Percentiles rank a stretch among this genome's conserved stretches.
Conservation (phyloP, 1,140 invertebrate species). For the Drosophila yakuba region DNA sequence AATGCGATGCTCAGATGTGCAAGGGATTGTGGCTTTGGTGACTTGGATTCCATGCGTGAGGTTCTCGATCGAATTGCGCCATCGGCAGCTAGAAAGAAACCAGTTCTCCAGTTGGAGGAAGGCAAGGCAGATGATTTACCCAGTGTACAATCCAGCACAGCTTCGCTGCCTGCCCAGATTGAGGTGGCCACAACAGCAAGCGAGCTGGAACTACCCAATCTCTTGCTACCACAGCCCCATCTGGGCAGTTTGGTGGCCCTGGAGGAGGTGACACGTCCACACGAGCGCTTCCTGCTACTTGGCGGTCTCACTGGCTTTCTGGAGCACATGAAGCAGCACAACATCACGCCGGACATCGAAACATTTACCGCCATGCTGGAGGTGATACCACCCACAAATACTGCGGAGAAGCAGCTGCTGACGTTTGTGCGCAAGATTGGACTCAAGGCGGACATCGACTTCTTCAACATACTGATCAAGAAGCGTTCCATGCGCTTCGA, state of each 20-base stretch:
- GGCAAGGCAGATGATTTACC: slow-evolving; percentile 3
- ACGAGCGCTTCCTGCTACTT: slow-evolving; percentile 91
- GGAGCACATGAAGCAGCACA: slow-evolving; percentile 88
- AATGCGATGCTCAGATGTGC: slow-evolving; percentile 92
- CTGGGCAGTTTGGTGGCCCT: slow-evolving; percentile 87
- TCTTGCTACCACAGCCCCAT: slow-evolving; percentile 86
- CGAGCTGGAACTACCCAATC: slow-evolving; percentile 85
- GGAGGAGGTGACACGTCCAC: slow-evolving; percentile 86
- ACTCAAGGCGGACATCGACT: slow-evolving; percentile 90
- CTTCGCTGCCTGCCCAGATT: slow-evolving; percentile 18
- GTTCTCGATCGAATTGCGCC: slow-evolving; percentile 66
- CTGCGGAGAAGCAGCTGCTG: slow-evolving; percentile 89
- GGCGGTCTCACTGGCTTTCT: slow-evolving; percentile 92
- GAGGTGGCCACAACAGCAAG: slow-evolving; percentile 19
- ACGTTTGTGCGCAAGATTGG: slow-evolving; percentile 86
- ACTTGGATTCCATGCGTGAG: slow-evolving; percentile 87
- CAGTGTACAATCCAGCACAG: background rate
- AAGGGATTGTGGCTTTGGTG: slow-evolving; percentile 92
- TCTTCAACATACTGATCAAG: slow-evolving; percentile 95
- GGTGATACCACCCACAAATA: slow-evolving; percentile 87
- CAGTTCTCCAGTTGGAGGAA: background rate
- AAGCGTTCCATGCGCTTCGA: slow-evolving; percentile 89
- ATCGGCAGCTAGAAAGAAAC: background rate
- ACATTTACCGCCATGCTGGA: slow-evolving; percentile 92
- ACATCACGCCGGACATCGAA: slow-evolving; percentile 90